phyloP scores from a whole-genome alignment of 2,113 vertebrate species.

The Haemorhous mexicanus region DNA sequence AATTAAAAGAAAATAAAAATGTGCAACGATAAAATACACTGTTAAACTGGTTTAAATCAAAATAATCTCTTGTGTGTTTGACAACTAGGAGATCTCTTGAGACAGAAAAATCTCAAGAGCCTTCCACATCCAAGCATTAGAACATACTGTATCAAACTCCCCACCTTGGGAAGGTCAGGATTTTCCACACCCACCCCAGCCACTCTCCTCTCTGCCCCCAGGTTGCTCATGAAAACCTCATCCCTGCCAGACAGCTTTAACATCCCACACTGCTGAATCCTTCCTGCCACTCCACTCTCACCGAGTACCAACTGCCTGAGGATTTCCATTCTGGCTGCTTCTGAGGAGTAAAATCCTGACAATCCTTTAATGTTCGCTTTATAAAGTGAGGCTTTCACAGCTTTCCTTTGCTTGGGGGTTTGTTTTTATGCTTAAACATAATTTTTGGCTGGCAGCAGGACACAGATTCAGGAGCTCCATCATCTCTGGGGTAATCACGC shows the following conservation, averaged over 20 bases:
- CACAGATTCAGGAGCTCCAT: background rate
- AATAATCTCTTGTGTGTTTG: background rate
- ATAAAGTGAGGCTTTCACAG: background rate
- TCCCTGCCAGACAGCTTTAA: background rate
- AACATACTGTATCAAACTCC: background rate
- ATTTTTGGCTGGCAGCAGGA: background rate
- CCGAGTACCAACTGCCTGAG: rapidly evolving
- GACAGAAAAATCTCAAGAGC: background rate
- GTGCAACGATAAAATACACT: background rate
- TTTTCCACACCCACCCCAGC: background rate
- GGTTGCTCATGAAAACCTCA: background rate
- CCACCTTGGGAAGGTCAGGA: background rate
- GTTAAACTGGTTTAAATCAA: background rate
- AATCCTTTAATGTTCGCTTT: background rate
- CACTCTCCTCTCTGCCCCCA: rapidly evolving
- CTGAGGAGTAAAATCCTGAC: background rate
- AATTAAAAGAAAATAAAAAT: conserved; percentile 22
- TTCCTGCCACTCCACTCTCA: background rate
- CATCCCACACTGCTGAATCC: background rate
- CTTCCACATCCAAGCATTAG: background rate
- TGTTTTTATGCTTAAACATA: background rate
- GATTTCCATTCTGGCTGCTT: background rate
- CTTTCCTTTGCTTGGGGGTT: background rate
- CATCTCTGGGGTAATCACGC: background rate
- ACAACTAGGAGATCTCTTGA: background rate